These are phyloP conservation scores for Actinia tenebrosa DNA, from an alignment of 64 coral and sea anemone genomes.

Conservation along the genomic window DNA sequence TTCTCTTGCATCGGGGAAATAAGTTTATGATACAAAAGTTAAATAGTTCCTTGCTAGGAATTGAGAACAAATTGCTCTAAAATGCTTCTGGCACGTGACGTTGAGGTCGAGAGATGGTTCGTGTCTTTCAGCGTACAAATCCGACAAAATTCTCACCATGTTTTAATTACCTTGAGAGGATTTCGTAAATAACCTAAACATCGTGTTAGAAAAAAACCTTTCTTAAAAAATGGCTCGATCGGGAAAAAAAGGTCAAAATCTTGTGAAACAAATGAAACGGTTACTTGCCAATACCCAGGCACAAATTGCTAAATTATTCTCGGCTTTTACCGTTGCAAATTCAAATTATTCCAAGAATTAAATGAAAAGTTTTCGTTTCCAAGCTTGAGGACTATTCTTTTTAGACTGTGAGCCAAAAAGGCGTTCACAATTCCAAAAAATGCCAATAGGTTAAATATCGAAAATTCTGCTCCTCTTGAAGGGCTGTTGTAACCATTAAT, in stretches of 20 bases:
- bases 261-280: too few species aligned
- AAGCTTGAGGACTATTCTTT: neutral
- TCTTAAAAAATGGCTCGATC: neutral
- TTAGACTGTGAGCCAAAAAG: neutral
- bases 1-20: neutral
- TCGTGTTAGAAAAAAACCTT: neutral
- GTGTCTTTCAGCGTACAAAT: slow-evolving; percentile 10
- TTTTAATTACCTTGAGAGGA: neutral
- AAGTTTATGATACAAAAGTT: slow-evolving; percentile 14
- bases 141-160: slow-evolving; percentile 25
- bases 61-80: slow-evolving; percentile 15
- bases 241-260: too few species aligned
- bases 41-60: neutral
- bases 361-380: neutral
- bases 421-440: neutral
- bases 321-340: neutral
- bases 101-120: neutral
- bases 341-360: too few species aligned
- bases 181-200: slow-evolving; percentile 5
- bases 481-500: slow-evolving; percentile 13
- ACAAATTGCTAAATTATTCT: neutral
- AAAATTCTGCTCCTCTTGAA: neutral
- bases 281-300: too few species aligned
- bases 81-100: slow-evolving; percentile 4
- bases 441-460: neutral